These are phyloP conservation scores for Centropyge bicolor DNA, from an alignment of 2,797 vertebrate genomes.

Conservation along the genomic window DNA sequence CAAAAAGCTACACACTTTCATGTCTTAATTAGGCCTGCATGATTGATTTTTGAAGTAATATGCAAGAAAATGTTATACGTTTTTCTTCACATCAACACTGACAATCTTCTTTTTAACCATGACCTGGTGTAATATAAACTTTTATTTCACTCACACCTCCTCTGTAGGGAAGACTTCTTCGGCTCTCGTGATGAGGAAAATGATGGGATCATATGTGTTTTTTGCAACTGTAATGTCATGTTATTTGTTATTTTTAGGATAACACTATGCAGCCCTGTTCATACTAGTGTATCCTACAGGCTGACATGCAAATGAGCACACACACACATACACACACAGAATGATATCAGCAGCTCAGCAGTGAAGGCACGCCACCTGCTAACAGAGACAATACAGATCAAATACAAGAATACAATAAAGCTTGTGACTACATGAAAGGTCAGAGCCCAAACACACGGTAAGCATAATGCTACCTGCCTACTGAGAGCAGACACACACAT, in stretches of 20 bases:
- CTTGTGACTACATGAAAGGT: conserved; percentile 38
- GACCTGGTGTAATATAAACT: background rate
- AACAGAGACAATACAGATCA: conserved; percentile 33
- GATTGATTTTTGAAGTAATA: background rate
- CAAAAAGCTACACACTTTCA: conserved; percentile 22
- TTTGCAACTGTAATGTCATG: background rate
- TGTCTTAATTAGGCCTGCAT: conserved; percentile 22
- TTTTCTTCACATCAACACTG: background rate
- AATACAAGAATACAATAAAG: conserved; percentile 45
- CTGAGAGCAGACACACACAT: conserved; percentile 38
- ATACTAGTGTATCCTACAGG: background rate
- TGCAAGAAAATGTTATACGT: background rate
- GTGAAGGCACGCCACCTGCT: conserved; percentile 39
- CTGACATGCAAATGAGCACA: conserved; percentile 18
- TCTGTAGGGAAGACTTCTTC: background rate
- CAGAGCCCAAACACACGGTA: conserved; percentile 46
- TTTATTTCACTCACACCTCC: background rate
- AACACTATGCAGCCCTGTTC: conserved; percentile 8
- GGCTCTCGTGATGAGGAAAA: background rate
- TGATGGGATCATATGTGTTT: background rate
- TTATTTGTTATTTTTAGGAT: background rate
- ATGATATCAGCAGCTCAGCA: conserved; percentile 45
- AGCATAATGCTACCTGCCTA: conserved; percentile 40
- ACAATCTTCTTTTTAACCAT: background rate
- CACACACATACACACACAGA: conserved; percentile 4